Percentiles rank a stretch among this genome's conserved stretches.
Evolutionary conservation across 35 echinoderm and acorn worm species (phyloP).

Genomic region (Amphiura filiformis): DNA sequence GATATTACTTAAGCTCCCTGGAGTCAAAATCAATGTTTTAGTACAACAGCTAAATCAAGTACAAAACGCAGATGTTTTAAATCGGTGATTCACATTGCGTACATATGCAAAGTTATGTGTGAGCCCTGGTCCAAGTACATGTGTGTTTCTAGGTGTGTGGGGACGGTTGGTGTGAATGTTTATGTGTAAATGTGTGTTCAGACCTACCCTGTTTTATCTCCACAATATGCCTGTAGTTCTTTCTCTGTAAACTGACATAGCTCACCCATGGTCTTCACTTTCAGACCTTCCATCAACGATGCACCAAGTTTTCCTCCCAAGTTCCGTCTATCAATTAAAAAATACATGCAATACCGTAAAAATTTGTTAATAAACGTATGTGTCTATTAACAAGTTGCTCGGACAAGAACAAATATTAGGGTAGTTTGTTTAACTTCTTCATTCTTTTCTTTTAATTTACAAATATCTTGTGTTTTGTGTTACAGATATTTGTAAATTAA

Average conservation of each 20-base stretch:
- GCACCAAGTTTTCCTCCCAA: slow-evolving; percentile 89
- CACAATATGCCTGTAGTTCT: slow-evolving; percentile 66
- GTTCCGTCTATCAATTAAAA: slow-evolving; percentile 67
- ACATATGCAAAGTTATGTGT: background rate
- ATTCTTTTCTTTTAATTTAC: no score
- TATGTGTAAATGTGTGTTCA: background rate
- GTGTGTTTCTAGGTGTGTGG: background rate
- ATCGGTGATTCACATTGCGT: no score
- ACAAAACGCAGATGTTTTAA: no score
- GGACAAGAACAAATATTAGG: no score
- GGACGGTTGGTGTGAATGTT: background rate
- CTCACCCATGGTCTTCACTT: slow-evolving; percentile 75
- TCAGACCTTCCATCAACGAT: slow-evolving; percentile 42
- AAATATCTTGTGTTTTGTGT: background rate
- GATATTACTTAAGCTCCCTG: no score
- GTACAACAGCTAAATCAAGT: no score
- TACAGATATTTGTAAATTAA: no score
- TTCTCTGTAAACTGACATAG: slow-evolving; percentile 60
- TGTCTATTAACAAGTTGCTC: no score
- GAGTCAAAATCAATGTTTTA: no score
- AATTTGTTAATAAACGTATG: no score
- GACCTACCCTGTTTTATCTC: slow-evolving; percentile 92
- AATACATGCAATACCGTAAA: no score
- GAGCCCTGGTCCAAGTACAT: background rate
- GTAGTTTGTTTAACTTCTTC: background rate